Percentiles rank a stretch among this genome's conserved stretches.
Evolutionary conservation across 92 coral and sea anemone genomes (phyloP).

Genomic region (Actinernus sp.): DNA sequence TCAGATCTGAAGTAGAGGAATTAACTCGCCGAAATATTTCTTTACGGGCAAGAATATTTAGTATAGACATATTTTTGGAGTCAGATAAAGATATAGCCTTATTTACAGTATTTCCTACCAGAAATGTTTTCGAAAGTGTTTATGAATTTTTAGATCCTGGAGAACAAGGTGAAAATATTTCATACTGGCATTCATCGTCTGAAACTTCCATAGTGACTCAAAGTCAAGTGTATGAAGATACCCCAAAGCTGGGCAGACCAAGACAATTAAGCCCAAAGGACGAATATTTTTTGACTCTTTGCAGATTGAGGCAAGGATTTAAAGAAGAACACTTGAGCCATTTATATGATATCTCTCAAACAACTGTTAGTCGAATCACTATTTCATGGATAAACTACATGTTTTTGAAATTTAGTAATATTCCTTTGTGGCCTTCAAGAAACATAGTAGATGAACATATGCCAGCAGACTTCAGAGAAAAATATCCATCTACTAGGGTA

Average conservation of each 20-base stretch:
- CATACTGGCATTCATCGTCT: conserved; percentile 58
- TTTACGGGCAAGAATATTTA: conserved; percentile 28
- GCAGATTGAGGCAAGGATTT: conserved; percentile 66
- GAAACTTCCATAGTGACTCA: too few relatives aligned
- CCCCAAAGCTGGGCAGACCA: too few relatives aligned
- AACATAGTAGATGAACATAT: too few relatives aligned
- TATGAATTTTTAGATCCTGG: conserved; percentile 61
- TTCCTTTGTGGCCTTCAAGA: conserved; percentile 33
- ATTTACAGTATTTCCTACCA: conserved; percentile 62
- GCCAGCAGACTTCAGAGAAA: too few relatives aligned
- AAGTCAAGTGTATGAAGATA: too few relatives aligned
- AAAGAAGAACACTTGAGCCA: conserved; percentile 55
- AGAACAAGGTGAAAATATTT: conserved; percentile 63
- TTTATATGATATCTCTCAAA: conserved; percentile 47
- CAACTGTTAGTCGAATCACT: conserved; percentile 46
- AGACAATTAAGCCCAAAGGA: conserved; percentile 39
- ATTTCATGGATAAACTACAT: conserved; percentile 54
- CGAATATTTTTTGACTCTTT: conserved; percentile 58
- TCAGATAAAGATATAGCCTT: conserved; percentile 56
- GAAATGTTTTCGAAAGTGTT: conserved; percentile 43
- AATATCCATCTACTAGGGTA: too few relatives aligned
- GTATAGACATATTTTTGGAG: conserved; percentile 16
- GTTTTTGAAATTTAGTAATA: too few relatives aligned
- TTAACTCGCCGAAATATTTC: not conserved
- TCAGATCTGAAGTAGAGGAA: conserved; percentile 10